Evolutionary conservation across 2,113 vertebrate species (phyloP), one percentile per base, ranked within the genome.

Genomic region (Chaenocephalus aceratus): DNA sequence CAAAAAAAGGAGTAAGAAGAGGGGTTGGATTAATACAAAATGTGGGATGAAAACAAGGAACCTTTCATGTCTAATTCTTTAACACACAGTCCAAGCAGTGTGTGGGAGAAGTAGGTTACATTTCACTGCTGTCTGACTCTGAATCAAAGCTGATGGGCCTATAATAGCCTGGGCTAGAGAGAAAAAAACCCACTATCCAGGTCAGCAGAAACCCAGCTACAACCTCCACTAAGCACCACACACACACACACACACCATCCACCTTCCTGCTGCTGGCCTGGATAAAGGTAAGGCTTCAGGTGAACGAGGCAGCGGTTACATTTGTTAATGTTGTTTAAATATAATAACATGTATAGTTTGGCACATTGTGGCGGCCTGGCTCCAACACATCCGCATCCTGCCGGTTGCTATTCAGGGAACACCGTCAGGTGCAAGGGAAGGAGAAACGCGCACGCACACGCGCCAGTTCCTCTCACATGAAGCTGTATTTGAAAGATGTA

Each of bases 121-220:
- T 86, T 87, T 75, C 78, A 58, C 57, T 77, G 73, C 70, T 83
- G 74, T 80, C 26, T 82, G 21, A 21, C 21, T 21, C 21, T 21
- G 74, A 76, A 66, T 78, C 61, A 62, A 61, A 51, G 68, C 66
- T 79, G 73, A 72, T 70, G 34, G 71, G 73, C 67, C 71, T 59
- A 14, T 77, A 80, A 84, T 72, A 77, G 45, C 48, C 46, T 88
- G 66, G 54, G 63, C 46, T 56, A 51, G 1, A 63, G 61, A 8
- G n/a, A 62, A 75, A 83, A 41, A 74, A 21, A 69, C 9, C 74
- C 49, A 70, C 7, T 49, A 79, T 83, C 77, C 80, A 89, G 88
- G 83, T 91, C 88, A 91, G 83, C 88, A 90, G 54, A 87, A 88
- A 84, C 74, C 23, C 65, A 79, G 64, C 86, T 12, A 36, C 73